phyloP scores from a whole-genome alignment of 2,888 invertebrate genomes.

The Dasysyrphus tricinctus region DNA sequence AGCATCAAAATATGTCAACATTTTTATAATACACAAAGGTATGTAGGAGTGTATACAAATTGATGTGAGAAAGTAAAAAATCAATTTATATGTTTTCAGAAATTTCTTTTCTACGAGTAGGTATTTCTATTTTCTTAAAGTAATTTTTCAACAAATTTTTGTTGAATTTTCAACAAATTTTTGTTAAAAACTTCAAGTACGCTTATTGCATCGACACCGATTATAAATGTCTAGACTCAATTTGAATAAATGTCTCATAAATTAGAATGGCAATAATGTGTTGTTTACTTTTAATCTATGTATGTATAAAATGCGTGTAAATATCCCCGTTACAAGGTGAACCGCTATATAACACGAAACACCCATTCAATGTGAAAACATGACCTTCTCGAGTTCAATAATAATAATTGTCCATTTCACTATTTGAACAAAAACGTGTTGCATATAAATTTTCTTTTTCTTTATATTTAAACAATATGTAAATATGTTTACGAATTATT shows the following conservation, averaged over 20 bases:
- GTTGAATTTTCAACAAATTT: background rate
- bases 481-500: constrained; percentile 10
- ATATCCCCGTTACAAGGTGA: constrained; percentile 15
- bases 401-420: background rate
- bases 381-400: background rate
- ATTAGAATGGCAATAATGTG: background rate
- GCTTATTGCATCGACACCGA: background rate
- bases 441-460: constrained; percentile 42
- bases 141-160: too few relatives aligned
- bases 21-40: too few relatives aligned
- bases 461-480: constrained; percentile 11
- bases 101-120: too few relatives aligned
- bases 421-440: background rate
- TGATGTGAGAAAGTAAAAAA: too few relatives aligned
- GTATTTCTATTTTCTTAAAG: too few relatives aligned
- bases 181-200: background rate
- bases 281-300: background rate
- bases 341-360: background rate
- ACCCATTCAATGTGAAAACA: background rate
- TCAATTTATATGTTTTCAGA: too few relatives aligned
- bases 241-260: constrained; percentile 16
- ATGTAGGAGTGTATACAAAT: too few relatives aligned
- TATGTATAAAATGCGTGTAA: constrained; percentile 2
- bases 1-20: too few relatives aligned
- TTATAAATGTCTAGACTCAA: background rate